Evolutionary conservation across 2,797 vertebrate species (phyloP), one percentile per base, ranked within the genome.

Genomic region (Psittacula derbiana): DNA sequence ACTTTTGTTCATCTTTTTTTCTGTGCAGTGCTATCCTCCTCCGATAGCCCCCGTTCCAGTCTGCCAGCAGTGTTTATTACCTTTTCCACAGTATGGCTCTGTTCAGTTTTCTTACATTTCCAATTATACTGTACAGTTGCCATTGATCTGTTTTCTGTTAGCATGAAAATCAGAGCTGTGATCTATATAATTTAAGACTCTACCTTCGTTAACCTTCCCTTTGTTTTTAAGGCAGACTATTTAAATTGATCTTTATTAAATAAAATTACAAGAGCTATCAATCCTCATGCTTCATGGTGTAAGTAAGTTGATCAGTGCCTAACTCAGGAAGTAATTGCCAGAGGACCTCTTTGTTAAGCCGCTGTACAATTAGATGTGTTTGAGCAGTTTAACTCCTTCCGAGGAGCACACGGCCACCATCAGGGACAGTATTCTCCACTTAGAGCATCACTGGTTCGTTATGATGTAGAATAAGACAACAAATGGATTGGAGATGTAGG

Each of bases 91-190:
- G 80, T 78, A 95, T 82, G 94, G 86, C 88, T 97, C 90, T 94
- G 95, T 94, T 94, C 96, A 95, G 96, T 96, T 97, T 97, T 97
- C 96, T 97, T 97, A 96, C 94, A 96, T 96, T 97, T 97, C 96
- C 97, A 97, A 96, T 97, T 97, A 97, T 85, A 96, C 91, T 81
- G 92, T 95, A 95, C 88, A 75, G 93, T 96, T 95, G 92, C 93
- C 97, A 97, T 97, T 96, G 97, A 97, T 97, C 97, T 96, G 95
- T 97, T 97, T 97, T 96, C 95, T 88, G 96, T 97, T 97, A 97
- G 94, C 94, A 97, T 97, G 97, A 95, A 97, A 97, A 96, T 96
- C 91, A 80, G 97, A 97, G 80, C 95, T 95, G 93, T 97, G 96
- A 97, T 97, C 96, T 97, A 94, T 97, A 97, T 96, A 96, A 97